These are phyloP conservation scores for Caradrina clavipalpis DNA, from an alignment of 2,888 invertebrate species.

Conservation along the genomic window DNA sequence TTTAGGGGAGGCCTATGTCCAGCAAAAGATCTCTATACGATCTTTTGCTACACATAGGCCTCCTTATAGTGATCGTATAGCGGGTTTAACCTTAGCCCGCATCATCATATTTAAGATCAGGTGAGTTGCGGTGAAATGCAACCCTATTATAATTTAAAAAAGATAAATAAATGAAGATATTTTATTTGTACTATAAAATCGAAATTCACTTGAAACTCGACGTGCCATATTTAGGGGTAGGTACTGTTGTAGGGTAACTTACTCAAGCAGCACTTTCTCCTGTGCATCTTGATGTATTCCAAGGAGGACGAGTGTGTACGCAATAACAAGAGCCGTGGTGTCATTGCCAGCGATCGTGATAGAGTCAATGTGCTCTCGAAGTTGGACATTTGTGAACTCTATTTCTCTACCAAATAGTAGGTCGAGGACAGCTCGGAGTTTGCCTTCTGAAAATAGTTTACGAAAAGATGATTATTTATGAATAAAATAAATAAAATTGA, in stretches of 20 bases:
- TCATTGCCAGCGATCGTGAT: conserved; percentile 91
- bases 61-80: no score
- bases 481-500: background rate
- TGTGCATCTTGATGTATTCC: conserved; percentile 83
- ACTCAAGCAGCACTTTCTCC: conserved; percentile 78
- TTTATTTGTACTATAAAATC: no score
- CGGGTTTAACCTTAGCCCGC: no score
- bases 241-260: conserved; percentile 58
- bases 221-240: no score
- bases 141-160: no score
- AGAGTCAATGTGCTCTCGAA: conserved; percentile 91
- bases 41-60: no score
- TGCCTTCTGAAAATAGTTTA: conserved; percentile 77
- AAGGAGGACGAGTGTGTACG: conserved; percentile 85
- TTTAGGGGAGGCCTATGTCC: no score
- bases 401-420: conserved; percentile 86
- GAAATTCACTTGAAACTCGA: no score
- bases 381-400: conserved; percentile 89
- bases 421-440: conserved; percentile 83
- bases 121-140: no score
- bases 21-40: no score
- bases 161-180: no score
- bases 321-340: conserved; percentile 87
- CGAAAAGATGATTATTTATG: background rate
- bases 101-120: no score